Percentiles rank a stretch among this genome's conserved stretches.
Conservation (phyloP, 2,888 invertebrate species). For the Spisula subtruncata region DNA sequence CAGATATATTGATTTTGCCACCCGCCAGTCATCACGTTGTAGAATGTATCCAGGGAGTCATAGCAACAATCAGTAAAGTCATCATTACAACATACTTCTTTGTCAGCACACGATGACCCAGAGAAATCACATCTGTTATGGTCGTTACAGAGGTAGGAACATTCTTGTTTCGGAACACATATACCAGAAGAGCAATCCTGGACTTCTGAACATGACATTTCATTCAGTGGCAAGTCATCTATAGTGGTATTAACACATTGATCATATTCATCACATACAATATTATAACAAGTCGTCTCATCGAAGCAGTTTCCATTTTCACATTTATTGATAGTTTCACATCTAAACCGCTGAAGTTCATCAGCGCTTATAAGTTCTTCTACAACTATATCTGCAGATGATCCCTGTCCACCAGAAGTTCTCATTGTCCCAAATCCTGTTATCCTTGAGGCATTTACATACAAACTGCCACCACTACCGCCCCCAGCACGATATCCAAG, state of each 20-base stretch:
- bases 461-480: conserved; percentile 82
- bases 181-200: conserved; percentile 31
- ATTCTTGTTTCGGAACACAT: conserved; percentile 32
- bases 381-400: conserved; percentile 29
- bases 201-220: conserved; percentile 34
- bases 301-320: conserved; percentile 43
- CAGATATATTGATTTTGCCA: conserved; percentile 30
- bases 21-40: not conserved
- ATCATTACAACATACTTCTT: conserved; percentile 35
- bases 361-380: conserved; percentile 53
- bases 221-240: conserved; percentile 8
- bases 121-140: conserved; percentile 32
- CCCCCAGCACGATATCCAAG: conserved; percentile 71
- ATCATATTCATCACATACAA: conserved; percentile 34
- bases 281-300: conserved; percentile 44
- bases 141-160: conserved; percentile 46
- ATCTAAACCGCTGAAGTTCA: conserved; percentile 42
- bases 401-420: conserved; percentile 74
- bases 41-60: conserved; percentile 30
- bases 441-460: conserved; percentile 75
- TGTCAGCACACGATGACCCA: conserved; percentile 33
- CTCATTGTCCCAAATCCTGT: conserved; percentile 76
- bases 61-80: conserved; percentile 43
- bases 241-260: conserved; percentile 34
- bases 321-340: conserved; percentile 56